phyloP scores from a whole-genome alignment of 2,797 vertebrate species.

The Mormyrus proboscirostris region DNA sequence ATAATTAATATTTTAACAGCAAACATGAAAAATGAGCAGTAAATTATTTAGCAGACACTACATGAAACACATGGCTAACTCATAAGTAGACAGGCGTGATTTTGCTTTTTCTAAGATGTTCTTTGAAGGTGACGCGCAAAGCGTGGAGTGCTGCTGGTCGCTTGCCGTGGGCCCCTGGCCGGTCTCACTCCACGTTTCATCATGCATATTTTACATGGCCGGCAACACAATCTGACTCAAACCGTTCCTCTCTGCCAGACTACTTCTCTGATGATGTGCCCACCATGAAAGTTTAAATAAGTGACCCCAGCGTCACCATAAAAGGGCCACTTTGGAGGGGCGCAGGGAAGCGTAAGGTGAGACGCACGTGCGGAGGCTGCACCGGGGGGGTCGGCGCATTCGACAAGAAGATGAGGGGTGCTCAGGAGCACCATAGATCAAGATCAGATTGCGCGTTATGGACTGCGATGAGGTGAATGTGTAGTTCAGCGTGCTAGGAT shows the following conservation, averaged over 20 bases:
- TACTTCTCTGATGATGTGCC: conserved; percentile 61
- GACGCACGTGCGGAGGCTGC: not conserved
- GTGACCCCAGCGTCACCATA: conserved; percentile 49
- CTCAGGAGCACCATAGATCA: not conserved
- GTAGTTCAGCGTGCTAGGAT: not conserved
- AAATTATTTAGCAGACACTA: conserved; percentile 10
- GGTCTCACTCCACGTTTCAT: conserved; percentile 32
- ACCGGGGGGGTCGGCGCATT: not conserved
- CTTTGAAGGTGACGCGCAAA: not conserved
- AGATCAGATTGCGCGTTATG: not conserved
- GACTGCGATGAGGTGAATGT: not conserved
- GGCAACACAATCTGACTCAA: conserved; percentile 73
- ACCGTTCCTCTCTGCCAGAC: conserved; percentile 61
- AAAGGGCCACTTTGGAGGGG: conserved; percentile 37
- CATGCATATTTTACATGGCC: conserved; percentile 80
- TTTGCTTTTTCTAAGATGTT: not conserved
- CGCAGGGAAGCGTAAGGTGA: conserved; percentile 39
- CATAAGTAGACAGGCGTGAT: not conserved
- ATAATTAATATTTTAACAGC: not conserved
- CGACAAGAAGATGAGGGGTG: not conserved
- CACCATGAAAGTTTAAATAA: conserved; percentile 74
- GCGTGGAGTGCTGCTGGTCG: not conserved
- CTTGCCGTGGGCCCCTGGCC: conserved; percentile 13
- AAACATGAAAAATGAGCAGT: not conserved
- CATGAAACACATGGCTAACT: not conserved